Conservation (phyloP, 2,888 invertebrate species). For the Leptinotarsa tumamoca region DNA sequence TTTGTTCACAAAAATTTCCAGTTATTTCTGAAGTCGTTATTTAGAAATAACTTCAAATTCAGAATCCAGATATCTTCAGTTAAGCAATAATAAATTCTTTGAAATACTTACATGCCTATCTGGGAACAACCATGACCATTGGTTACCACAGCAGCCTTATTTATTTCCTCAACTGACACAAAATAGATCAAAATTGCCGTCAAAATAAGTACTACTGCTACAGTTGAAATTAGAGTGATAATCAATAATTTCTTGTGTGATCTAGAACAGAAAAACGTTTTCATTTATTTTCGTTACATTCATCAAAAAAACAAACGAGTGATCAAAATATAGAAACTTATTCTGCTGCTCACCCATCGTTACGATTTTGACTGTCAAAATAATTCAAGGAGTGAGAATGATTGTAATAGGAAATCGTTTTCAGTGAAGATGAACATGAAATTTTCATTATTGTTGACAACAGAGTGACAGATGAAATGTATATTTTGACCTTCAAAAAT, state of each 20-base stretch:
- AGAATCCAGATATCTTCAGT: no score
- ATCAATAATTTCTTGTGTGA: conserved; percentile 19
- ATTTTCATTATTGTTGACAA: background rate
- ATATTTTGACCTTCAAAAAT: background rate
- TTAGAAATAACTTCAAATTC: no score
- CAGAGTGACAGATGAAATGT: background rate
- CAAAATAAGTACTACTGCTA: conserved; percentile 20
- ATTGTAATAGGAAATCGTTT: background rate
- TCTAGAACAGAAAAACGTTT: background rate
- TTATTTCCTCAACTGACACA: background rate
- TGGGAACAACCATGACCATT: conserved; percentile 26
- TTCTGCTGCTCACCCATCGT: background rate
- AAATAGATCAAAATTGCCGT: conserved; percentile 1
- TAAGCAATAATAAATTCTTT: background rate
- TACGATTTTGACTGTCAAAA: background rate
- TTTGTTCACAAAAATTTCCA: no score
- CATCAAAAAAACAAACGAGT: background rate
- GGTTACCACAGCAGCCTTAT: conserved; percentile 21
- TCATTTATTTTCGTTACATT: background rate
- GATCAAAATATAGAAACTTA: background rate
- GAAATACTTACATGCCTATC: conserved; percentile 22
- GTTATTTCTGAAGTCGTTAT: no score
- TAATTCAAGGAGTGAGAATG: background rate
- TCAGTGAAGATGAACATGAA: background rate
- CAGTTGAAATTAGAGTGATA: background rate